Base-by-base conservation (phyloP, 2,888 invertebrate species). In the Drosophila mimetica region DNA sequence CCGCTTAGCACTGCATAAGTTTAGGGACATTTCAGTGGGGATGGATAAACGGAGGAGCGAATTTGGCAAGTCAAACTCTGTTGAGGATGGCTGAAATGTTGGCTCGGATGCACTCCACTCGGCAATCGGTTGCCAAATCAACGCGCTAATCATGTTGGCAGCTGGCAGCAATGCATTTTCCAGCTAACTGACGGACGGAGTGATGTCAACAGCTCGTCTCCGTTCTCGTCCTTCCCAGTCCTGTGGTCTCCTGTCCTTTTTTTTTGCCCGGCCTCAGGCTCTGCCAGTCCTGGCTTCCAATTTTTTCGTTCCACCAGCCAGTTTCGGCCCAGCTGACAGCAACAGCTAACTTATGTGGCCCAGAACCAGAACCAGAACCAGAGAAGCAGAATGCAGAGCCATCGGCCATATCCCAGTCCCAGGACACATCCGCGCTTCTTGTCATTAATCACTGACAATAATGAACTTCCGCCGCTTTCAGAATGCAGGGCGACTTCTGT, bases 401-500 rank as follows among this genome's bases (percentile, higher is more conserved):
- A 16, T 16, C 9, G 42, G 25, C 32, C 63, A 25, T 22, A 30
- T 28, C 52, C 32, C 44, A 8, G 36, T 50, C 13, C 30, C 20
- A 20, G 64, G 14, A 44, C 39, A 63, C 22, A 39, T 70, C 51
- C 59, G 60, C 71, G 48, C 28, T 41, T 57, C 66, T 74, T 74
- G 85, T 81, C 90, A 89, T 90, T 89, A 90, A 89, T 89, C 90
- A 89, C 90, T 84, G 90, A 83, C 89, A 87, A 89, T 89, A 89
- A 89, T 89, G 89, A 89, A 90, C 89, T 89, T 90, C 90, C 90
- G 88, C 73, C 83, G 75, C 78, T 88, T 84, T 79, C 86, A 75
- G 75, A 69, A 71, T 70, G 73, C 77, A 66, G 70, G 22, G 16
- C 42, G 60, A 30, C 60, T 46, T 25, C 37, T 37, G 28, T 61